Base-by-base conservation (phyloP, 2,113 vertebrate species). In the Dryoscopus gambensis region DNA sequence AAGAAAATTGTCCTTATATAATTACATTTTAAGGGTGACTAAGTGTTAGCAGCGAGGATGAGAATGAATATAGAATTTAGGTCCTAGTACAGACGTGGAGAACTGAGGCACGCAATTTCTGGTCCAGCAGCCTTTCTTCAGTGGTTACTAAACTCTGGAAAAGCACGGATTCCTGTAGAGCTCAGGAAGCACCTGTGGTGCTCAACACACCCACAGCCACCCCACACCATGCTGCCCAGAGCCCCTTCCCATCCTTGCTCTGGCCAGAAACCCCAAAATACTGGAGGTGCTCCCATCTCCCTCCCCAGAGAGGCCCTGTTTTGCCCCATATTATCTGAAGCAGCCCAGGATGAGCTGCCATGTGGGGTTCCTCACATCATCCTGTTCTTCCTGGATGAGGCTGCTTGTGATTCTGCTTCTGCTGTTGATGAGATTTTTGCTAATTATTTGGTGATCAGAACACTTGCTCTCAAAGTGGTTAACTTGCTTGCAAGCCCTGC, bases 321-420 rank as follows among this genome's bases (percentile, higher is more conserved):
- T 57, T 1, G 1, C 35, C 9, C 0, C 1, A 0, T 16, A 7
- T 50, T 63, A 78, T 35, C 44, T 4, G 4, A 46, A 82, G 33
- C 14, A 63, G n/a, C 52, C 13, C 46, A 31, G 22, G 46, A 62
- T 1, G 2, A 18, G 22, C 22, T 88, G 46, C 46, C 22, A 7
- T 0, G 0, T 17, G 25, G 17, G 11, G 25, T 15, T 91, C 53
- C 50, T 70, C 52, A 47, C 0, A 0, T 16, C 39, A 21, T 2
- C 28, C 59, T 59, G 1, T 35, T 55, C 52, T 60, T 74, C 47
- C 35, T 6, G 7, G 9, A 33, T 35, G 35, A 74, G 11, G 14
- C 17, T 64, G 30, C 42, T 73, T 47, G 65, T 18, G 44, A 79
- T 64, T 35, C 70, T 60, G 20, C 27, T 85, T 3, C 73, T 75